Base-by-base conservation (phyloP, 2,888 invertebrate genomes). In the Eristalis pertinax region DNA sequence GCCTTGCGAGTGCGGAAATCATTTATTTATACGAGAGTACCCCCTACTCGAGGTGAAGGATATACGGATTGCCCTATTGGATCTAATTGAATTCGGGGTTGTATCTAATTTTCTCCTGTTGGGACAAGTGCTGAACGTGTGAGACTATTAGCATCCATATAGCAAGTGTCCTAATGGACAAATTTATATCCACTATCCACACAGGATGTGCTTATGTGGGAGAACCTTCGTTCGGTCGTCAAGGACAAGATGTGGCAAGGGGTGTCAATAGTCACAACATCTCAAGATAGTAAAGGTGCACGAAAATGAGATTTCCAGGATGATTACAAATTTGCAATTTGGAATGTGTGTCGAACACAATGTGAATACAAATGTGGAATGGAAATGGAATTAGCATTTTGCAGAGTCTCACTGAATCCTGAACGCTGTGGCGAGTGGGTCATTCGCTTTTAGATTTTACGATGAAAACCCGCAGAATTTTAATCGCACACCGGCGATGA, bases 1-100 rank as follows among this genome's bases (percentile, higher is more conserved):
- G 11, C 35, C 58, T n/a, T 35, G 29, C 41, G 74, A 74, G 84
- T 75, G 75, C 75, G 64, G 35, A 75, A 84, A 84, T 80, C 60
- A 67, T 75, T 70, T 75, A 84, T 75, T 60, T 70, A 70, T 75
- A 24, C 50, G n/a, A 22, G 22, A 13, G 38, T 69, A 38, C 3
- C 19, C 38, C 26, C 35, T 22, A 38, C 38, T 65, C 0, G 29
- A 15, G 60, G 19, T 38, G n/a, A 65, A 35, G 38, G n/a, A 65
- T 38, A 19, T 38, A 19, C 19, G 58, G 13, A 41, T 38, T 67
- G 32, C n/a, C 32, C 43, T 56, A 35, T 8, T 26, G 4, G 29
- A 26, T 63, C 50, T 63, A 77, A 77, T 77, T 69, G 69, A 77
- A 63, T 69, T 63, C 29, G 11, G 65, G 26, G 58, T 38, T 38